phyloP scores from a whole-genome alignment of 1,140 invertebrate genomes.

The Drosophila prosaltans region DNA sequence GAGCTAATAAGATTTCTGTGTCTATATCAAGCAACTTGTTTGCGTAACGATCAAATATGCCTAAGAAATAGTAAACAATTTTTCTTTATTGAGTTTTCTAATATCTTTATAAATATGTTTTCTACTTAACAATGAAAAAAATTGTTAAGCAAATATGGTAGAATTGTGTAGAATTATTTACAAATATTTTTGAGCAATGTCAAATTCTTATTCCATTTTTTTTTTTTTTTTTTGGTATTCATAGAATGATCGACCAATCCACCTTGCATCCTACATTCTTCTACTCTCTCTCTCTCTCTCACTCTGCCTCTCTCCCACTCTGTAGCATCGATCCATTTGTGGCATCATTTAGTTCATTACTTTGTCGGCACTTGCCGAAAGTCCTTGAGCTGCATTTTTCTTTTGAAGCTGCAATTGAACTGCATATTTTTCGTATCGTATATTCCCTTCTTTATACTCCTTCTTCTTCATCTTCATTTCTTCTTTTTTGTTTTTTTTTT shows the following conservation, averaged over 20 bases:
- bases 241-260: not conserved
- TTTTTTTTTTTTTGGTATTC: not conserved
- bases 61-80: too few species aligned
- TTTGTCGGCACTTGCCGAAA: conserved; percentile 74
- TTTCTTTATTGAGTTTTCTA: too few species aligned
- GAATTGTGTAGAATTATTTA: too few species aligned
- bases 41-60: too few species aligned
- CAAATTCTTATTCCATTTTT: too few species aligned
- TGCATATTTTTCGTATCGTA: conserved; percentile 61
- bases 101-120: too few species aligned
- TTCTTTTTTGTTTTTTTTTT: not conserved
- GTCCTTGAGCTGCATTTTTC: conserved; percentile 75
- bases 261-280: conserved; percentile 21
- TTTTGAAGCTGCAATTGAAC: conserved; percentile 70
- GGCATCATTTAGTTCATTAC: conserved; percentile 23
- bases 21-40: too few species aligned
- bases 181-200: too few species aligned
- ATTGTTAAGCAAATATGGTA: too few species aligned
- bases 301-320: not conserved
- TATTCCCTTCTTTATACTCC: conserved; percentile 15
- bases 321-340: not conserved
- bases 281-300: not conserved
- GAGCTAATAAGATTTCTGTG: too few species aligned
- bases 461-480: too few species aligned
- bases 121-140: too few species aligned